These are phyloP conservation scores for Trachymyrmex cornetzi DNA, from an alignment of 1,140 invertebrate species.

Conservation along the genomic window DNA sequence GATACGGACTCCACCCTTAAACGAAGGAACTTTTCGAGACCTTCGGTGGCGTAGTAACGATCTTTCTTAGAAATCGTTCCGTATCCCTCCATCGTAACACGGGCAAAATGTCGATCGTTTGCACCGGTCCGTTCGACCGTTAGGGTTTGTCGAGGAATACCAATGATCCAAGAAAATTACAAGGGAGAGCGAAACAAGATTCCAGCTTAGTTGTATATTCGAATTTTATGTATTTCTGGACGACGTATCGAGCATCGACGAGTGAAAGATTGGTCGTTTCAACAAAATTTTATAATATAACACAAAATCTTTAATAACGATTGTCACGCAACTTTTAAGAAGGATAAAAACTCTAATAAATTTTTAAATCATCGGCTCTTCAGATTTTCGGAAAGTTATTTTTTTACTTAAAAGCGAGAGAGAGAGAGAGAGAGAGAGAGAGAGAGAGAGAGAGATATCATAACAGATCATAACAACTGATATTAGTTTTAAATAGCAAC, in stretches of 20 bases:
- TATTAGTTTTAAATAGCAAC: neutral
- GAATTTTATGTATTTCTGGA: conserved; percentile 51
- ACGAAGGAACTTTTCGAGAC: conserved; percentile 52
- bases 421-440: neutral
- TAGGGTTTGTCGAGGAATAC: conserved; percentile 65
- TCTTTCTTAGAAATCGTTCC: conserved; percentile 59
- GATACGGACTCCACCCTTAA: conserved; percentile 64
- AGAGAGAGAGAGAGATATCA: neutral
- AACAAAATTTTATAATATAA: conserved; percentile 13
- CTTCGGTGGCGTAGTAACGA: conserved; percentile 32
- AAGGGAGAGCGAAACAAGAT: conserved; percentile 46
- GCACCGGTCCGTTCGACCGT: conserved; percentile 40
- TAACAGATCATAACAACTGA: neutral
- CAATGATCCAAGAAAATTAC: conserved; percentile 71
- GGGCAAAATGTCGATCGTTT: conserved; percentile 60
- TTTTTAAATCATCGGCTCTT: conserved; percentile 4
- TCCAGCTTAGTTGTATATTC: conserved; percentile 25
- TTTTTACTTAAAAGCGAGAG: neutral
- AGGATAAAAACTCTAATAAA: conserved; percentile 5
- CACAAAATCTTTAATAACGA: neutral
- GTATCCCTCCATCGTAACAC: conserved; percentile 42
- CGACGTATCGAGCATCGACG: conserved; percentile 22
- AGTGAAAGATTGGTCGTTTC: conserved; percentile 24
- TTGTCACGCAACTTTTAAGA: neutral
- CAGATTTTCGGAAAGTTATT: neutral